phyloP scores from a whole-genome alignment of 2,113 vertebrate species.

The Spermophilus dauricus region DNA sequence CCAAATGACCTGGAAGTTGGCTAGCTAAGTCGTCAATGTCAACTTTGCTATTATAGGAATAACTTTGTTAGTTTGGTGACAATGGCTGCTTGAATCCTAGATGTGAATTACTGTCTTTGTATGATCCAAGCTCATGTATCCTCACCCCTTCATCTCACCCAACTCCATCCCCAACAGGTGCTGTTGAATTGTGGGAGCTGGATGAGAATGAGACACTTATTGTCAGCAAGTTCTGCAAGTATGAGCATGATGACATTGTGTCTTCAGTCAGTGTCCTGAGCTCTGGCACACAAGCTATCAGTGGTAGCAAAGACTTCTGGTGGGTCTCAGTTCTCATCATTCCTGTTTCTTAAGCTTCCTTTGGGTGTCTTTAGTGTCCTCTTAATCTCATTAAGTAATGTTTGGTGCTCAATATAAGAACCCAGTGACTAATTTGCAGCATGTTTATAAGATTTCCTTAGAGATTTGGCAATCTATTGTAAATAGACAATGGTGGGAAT shows the following conservation, averaged over 20 bases:
- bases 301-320: slow-evolving; percentile 95
- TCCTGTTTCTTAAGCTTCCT: background rate
- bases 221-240: slow-evolving; percentile 95
- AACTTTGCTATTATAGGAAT: background rate
- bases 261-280: slow-evolving; percentile 90
- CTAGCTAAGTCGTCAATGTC: background rate
- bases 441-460: background rate
- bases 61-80: background rate
- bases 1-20: background rate
- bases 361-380: background rate
- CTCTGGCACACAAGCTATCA: slow-evolving; percentile 89
- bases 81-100: background rate
- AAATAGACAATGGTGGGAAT: background rate
- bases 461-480: background rate
- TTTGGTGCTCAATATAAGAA: background rate
- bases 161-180: slow-evolving; percentile 87
- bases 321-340: slow-evolving; percentile 81
- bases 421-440: background rate
- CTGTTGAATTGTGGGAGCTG: slow-evolving; percentile 97
- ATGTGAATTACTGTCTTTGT: background rate
- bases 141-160: background rate
- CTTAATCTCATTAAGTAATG: background rate
- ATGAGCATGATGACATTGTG: slow-evolving; percentile 95
- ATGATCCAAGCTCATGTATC: background rate
- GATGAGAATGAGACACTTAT: slow-evolving; percentile 95